Evolutionary conservation across 2,113 vertebrate genomes (phyloP).

Genomic region (Sinocyclocheilus maitianheensis): DNA sequence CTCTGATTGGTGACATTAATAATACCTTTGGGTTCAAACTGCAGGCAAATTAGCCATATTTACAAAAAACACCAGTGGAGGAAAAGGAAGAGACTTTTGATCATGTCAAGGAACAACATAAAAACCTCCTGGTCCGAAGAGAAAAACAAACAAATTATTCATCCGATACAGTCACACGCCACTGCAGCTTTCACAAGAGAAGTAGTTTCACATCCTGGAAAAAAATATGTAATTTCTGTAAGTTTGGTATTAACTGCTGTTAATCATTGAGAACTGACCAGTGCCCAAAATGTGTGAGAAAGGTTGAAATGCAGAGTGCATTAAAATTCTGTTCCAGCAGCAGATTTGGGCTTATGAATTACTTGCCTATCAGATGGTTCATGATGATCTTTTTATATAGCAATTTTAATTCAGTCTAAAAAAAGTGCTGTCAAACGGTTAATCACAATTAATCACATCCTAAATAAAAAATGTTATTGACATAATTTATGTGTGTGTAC

Average conservation of each 20-base stretch:
- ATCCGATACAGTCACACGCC: conserved; percentile 53
- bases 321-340: conserved; percentile 26
- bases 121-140: conserved; percentile 16
- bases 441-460: no score
- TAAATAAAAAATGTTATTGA: no score
- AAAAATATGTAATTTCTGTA: conserved; percentile 59
- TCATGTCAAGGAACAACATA: conserved; percentile 2
- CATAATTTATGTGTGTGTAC: no score
- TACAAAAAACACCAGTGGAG: not conserved
- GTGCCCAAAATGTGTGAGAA: conserved; percentile 50
- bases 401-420: not conserved
- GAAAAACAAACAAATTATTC: conserved; percentile 50
- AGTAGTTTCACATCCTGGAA: conserved; percentile 59
- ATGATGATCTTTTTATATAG: not conserved
- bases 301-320: conserved; percentile 28
- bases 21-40: not conserved
- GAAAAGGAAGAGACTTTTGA: conserved; percentile 8
- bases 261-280: conserved; percentile 55
- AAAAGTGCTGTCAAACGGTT: no score
- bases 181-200: conserved; percentile 52
- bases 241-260: conserved; percentile 60
- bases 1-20: not conserved
- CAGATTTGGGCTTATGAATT: not conserved
- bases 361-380: not conserved
- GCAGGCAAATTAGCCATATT: conserved; percentile 15